phyloP scores from a whole-genome alignment of 2,113 vertebrate species.

The Taxidea taxus region DNA sequence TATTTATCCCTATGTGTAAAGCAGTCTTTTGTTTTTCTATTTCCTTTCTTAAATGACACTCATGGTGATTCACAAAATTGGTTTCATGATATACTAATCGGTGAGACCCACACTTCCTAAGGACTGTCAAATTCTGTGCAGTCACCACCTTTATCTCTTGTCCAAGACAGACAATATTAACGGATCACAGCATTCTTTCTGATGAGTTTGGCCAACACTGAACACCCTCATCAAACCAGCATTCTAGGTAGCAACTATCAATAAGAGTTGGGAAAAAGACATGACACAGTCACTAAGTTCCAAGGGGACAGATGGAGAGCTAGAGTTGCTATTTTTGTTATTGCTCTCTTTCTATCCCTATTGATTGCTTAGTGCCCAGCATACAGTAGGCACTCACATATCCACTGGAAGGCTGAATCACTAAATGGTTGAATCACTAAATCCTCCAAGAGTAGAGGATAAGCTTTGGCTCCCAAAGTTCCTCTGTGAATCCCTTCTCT shows the following conservation, averaged over 20 bases:
- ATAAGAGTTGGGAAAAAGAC: neutral
- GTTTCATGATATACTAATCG: neutral
- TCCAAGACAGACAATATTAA: neutral
- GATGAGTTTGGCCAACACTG: neutral
- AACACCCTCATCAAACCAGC: neutral
- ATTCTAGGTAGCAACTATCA: neutral
- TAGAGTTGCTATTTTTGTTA: neutral
- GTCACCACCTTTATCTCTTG: neutral
- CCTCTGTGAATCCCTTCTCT: neutral
- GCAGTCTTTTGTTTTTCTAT: neutral
- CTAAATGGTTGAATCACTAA: neutral
- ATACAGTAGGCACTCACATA: neutral
- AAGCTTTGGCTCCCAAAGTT: neutral
- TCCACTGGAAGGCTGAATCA: neutral
- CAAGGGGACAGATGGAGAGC: neutral
- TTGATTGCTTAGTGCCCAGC: neutral
- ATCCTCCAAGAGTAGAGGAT: neutral
- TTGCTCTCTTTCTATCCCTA: neutral
- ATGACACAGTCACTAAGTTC: neutral
- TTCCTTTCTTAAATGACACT: conserved; percentile 8
- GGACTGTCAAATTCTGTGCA: neutral
- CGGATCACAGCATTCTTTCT: neutral
- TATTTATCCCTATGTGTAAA: neutral
- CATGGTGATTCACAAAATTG: neutral
- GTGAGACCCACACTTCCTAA: neutral